These are phyloP conservation scores for Cydia strobilella DNA, from an alignment of 1,140 invertebrate genomes.

Conservation along the genomic window DNA sequence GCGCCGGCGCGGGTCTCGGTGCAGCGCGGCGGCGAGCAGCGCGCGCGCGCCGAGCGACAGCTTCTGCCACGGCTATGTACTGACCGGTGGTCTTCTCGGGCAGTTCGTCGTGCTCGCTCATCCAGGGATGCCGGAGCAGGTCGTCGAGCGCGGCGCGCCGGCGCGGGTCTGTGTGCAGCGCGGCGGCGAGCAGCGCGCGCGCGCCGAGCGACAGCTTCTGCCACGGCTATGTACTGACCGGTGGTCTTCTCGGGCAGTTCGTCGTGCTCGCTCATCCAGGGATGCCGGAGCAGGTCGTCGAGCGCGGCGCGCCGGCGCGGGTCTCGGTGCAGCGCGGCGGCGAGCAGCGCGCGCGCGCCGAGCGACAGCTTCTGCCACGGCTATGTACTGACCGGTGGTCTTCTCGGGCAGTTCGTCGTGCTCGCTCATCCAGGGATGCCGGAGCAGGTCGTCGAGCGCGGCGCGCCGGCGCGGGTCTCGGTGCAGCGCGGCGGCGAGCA, in stretches of 20 bases:
- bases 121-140: constrained; percentile 5
- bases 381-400: no score
- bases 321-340: constrained; percentile 87
- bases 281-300: constrained; percentile 57
- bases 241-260: neutral
- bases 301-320: constrained; percentile 95
- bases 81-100: neutral
- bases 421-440: constrained; percentile 2
- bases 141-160: constrained; percentile 90
- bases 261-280: constrained; percentile 16
- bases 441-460: constrained; percentile 84
- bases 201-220: constrained; percentile 89
- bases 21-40: constrained; percentile 87
- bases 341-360: constrained; percentile 86
- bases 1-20: no score
- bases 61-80: constrained; percentile 84
- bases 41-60: constrained; percentile 88
- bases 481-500: constrained; percentile 87
- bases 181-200: constrained; percentile 87
- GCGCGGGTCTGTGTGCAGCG: no score
- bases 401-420: constrained; percentile 9
- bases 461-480: no score
- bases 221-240: no score
- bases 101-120: constrained; percentile 7
- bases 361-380: constrained; percentile 90